These are phyloP conservation scores for Zoroaster sp. DNA, from an alignment of 53 echinoderm and acorn worm genomes.

Conservation along the genomic window DNA sequence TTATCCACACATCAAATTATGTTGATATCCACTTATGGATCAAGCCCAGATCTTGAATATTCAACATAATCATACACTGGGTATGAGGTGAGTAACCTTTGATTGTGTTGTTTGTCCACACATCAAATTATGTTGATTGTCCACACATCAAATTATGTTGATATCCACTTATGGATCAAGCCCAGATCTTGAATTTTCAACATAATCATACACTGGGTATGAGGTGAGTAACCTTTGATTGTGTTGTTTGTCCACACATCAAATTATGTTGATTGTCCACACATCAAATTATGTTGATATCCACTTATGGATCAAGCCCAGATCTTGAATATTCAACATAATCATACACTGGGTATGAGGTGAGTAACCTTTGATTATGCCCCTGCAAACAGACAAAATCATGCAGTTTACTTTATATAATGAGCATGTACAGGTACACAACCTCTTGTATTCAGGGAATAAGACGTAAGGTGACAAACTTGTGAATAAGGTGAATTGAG, in stretches of 20 bases:
- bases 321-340: neutral
- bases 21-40: neutral
- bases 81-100: neutral
- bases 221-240: neutral
- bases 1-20: neutral
- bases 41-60: neutral
- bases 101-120: neutral
- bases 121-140: neutral
- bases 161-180: neutral
- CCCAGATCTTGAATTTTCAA: neutral
- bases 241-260: neutral
- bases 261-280: neutral
- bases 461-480: too few relatives aligned
- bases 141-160: neutral
- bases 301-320: neutral
- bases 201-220: constrained; percentile 29
- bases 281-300: neutral
- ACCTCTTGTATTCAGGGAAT: too few relatives aligned
- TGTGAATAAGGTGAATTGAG: too few relatives aligned
- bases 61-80: neutral
- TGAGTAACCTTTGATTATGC: neutral
- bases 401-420: neutral
- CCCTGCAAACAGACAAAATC: neutral
- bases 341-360: neutral
- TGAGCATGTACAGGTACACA: too few relatives aligned